Percentiles rank a stretch among this genome's conserved stretches.
phyloP scores from a whole-genome alignment of 2,888 invertebrate species.

The Xylota sylvarum region DNA sequence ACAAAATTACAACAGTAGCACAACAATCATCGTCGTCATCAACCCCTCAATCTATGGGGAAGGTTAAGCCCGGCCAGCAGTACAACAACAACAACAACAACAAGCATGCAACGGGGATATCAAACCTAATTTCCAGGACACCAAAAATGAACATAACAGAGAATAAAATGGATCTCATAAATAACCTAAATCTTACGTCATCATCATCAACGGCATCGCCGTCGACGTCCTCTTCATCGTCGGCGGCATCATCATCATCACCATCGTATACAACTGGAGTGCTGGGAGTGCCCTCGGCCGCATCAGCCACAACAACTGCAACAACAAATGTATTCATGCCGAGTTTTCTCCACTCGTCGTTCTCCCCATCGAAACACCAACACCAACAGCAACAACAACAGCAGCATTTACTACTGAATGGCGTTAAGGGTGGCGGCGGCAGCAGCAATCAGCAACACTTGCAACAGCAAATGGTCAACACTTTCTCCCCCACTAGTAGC shows the following conservation, averaged over 20 bases:
- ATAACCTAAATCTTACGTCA: constrained; percentile 80
- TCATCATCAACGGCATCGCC: constrained; percentile 78
- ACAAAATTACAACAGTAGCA: constrained; percentile 72
- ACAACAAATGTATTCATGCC: constrained; percentile 64
- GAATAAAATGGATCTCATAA: constrained; percentile 83
- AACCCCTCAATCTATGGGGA: constrained; percentile 59
- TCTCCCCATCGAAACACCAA: constrained; percentile 79
- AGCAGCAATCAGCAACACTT: constrained; percentile 42
- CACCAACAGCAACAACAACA: constrained; percentile 67
- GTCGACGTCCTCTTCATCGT: constrained; percentile 67
- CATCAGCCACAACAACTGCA: constrained; percentile 72
- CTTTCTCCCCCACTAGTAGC: constrained; percentile 47
- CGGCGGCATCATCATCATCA: constrained; percentile 58
- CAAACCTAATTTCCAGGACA: constrained; percentile 73
- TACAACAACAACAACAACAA: constrained; percentile 71
- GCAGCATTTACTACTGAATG: constrained; percentile 82
- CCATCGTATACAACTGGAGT: constrained; percentile 60
- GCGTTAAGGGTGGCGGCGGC: constrained; percentile 82
- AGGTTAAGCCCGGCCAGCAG: constrained; percentile 78
- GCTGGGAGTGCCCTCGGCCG: constrained; percentile 45
- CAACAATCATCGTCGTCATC: constrained; percentile 30
- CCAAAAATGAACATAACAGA: constrained; percentile 84
- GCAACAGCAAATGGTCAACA: constrained; percentile 72
- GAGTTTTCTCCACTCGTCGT: constrained; percentile 64
- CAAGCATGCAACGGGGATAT: constrained; percentile 56